Percentiles rank a stretch among this genome's conserved stretches.
These are phyloP conservation scores for Stenolophus ochropezus DNA, from an alignment of 2,888 invertebrate genomes.

Conservation along the genomic window DNA sequence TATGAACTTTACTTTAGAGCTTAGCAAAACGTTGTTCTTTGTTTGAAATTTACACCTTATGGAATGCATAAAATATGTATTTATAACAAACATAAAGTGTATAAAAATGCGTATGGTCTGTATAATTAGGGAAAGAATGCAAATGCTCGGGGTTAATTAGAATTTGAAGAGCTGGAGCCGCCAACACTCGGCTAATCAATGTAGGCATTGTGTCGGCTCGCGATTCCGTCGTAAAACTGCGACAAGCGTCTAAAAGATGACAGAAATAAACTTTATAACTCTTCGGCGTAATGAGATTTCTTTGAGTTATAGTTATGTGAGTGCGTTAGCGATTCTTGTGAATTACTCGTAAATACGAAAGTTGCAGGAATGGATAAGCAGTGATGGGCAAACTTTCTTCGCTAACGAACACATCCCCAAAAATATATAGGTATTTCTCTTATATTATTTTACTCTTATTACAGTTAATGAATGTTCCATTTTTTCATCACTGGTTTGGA, in stretches of 20 bases:
- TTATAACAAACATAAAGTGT: neutral
- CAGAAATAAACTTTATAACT: conserved; percentile 49
- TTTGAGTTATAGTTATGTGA: conserved; percentile 43
- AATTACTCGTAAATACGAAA: conserved; percentile 45
- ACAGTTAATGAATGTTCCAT: too few relatives aligned
- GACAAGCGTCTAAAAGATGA: conserved; percentile 44
- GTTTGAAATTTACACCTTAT: neutral
- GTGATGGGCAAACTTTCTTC: neutral
- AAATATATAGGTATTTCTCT: too few relatives aligned
- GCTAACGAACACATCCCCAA: neutral
- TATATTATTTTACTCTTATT: too few relatives aligned
- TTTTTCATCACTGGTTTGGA: too few relatives aligned
- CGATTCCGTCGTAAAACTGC: conserved; percentile 48
- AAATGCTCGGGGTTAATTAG: conserved; percentile 6
- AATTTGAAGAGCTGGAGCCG: neutral
- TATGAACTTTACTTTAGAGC: neutral
- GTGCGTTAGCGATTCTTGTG: conserved; percentile 35
- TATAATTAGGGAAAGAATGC: conserved; percentile 14
- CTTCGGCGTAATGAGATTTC: conserved; percentile 40
- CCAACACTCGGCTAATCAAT: conserved; percentile 34
- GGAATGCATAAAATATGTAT: neutral
- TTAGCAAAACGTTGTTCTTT: neutral
- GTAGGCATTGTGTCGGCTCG: conserved; percentile 41
- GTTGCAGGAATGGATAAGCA: neutral
- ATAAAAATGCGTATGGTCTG: neutral